These are phyloP conservation scores for Mayetiola destructor DNA, from an alignment of 2,888 invertebrate genomes.

Conservation along the genomic window DNA sequence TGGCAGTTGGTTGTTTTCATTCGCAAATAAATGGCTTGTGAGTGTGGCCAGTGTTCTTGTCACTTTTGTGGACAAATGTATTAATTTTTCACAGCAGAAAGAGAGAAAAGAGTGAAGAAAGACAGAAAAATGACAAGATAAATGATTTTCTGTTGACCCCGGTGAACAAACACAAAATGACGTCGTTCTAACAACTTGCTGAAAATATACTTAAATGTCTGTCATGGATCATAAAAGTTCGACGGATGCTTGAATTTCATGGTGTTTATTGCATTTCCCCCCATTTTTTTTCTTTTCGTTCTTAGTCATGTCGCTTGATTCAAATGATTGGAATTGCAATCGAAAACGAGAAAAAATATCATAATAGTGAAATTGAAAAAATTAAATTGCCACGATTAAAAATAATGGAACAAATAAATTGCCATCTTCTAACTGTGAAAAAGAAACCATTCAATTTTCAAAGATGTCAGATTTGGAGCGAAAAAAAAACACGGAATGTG, in stretches of 20 bases:
- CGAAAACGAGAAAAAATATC: not conserved
- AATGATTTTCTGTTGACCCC: too few species aligned
- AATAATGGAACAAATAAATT: not conserved
- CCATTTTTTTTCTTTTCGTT: not conserved
- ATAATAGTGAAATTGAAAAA: constrained; percentile 12
- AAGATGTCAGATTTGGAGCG: too few species aligned
- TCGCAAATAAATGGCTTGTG: too few species aligned
- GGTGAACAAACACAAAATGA: too few species aligned
- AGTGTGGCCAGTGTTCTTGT: too few species aligned
- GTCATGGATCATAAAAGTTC: too few species aligned
- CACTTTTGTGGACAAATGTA: not conserved
- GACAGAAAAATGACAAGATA: too few species aligned
- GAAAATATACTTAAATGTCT: too few species aligned
- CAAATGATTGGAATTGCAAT: not conserved
- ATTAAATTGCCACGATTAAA: constrained; percentile 9
- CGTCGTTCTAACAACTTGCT: too few species aligned
- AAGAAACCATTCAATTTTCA: too few species aligned
- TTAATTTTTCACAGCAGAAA: not conserved
- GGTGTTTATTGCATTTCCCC: not conserved
- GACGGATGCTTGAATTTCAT: not conserved
- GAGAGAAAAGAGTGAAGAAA: not conserved
- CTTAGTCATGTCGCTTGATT: not conserved
- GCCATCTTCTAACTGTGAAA: too few species aligned
- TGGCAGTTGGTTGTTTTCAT: not conserved
- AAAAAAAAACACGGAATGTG: too few species aligned